A percentile compares a stretch with the other conserved stretches of the same genome.
Evolutionary conservation across 1,140 invertebrate species (phyloP).

Genomic region (Bombus waltoni): DNA sequence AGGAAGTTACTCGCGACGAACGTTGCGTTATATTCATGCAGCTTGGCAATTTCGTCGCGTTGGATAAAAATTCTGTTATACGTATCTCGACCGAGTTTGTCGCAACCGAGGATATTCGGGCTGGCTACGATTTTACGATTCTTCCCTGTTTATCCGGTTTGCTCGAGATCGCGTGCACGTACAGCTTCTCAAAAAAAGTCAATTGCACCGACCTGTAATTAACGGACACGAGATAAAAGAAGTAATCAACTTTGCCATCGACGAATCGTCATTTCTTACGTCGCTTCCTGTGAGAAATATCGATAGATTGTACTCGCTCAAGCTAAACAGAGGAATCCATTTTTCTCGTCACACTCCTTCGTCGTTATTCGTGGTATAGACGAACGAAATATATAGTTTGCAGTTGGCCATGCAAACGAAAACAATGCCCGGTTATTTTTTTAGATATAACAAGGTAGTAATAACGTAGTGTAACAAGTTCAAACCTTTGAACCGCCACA

Average conservation of each 20-base stretch:
- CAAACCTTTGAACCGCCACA: no score
- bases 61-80: background rate
- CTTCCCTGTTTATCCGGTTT: no score
- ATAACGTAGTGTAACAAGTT: background rate
- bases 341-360: background rate
- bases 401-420: background rate
- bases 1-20: background rate
- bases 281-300: slow-evolving; percentile 2
- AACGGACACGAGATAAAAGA: slow-evolving; percentile 48
- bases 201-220: slow-evolving; percentile 40
- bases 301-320: background rate
- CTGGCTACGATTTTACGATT: background rate
- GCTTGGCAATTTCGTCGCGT: background rate
- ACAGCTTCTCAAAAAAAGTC: slow-evolving; percentile 15
- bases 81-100: background rate
- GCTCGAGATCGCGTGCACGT: background rate
- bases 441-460: background rate
- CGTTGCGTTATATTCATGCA: slow-evolving; percentile 2
- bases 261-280: slow-evolving; percentile 30
- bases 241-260: slow-evolving; percentile 61
- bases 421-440: background rate
- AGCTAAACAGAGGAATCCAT: background rate
- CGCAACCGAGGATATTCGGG: background rate
- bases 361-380: no score
- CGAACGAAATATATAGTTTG: no score